Percentiles rank a stretch among this genome's conserved stretches.
Evolutionary conservation across 2,888 invertebrate genomes (phyloP).

Genomic region (Balanococcus diminutus): DNA sequence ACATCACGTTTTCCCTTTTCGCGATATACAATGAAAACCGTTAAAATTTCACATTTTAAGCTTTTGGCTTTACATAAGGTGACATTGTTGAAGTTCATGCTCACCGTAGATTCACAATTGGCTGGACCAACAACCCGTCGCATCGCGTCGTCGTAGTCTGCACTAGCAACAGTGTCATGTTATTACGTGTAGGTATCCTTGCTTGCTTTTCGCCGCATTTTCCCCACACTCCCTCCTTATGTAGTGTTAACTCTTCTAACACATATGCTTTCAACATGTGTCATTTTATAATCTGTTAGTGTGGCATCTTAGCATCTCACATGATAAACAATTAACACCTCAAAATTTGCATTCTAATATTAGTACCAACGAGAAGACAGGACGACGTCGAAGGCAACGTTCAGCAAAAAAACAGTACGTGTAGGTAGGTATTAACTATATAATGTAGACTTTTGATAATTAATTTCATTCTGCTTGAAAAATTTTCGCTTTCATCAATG

Average conservation of each 20-base stretch:
- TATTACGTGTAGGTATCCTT: background rate
- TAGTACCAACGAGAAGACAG: background rate
- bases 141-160: background rate
- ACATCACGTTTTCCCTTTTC: conserved; percentile 22
- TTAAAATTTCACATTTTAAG: conserved; percentile 27
- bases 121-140: background rate
- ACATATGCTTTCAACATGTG: background rate
- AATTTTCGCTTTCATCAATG: background rate
- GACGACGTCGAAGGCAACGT: background rate
- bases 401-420: background rate
- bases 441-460: background rate
- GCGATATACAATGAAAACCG: conserved; percentile 15
- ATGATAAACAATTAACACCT: background rate
- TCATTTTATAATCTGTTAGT: background rate
- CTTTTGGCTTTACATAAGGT: conserved; percentile 18
- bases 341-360: background rate
- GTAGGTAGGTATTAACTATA: background rate
- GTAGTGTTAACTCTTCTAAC: background rate
- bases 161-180: background rate
- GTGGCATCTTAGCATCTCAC: background rate
- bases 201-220: background rate
- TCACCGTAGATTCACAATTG: background rate
- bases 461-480: background rate
- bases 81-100: conserved; percentile 27
- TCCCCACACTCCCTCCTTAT: background rate